These are phyloP conservation scores for Plumapathes pennacea DNA, from an alignment of 92 coral and sea anemone species.

Conservation along the genomic window DNA sequence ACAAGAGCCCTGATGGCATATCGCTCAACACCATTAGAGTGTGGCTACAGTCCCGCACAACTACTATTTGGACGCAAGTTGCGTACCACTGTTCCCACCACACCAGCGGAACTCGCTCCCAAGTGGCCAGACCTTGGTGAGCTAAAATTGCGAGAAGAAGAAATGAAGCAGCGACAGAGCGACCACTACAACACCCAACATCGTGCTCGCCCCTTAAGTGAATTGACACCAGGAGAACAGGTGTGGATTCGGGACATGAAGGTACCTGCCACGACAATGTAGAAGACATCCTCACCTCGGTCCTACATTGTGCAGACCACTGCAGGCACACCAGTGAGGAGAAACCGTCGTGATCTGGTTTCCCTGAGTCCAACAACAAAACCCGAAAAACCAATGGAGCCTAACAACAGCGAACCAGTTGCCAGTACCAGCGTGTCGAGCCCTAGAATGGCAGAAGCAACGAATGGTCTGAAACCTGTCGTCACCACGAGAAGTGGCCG, in stretches of 20 bases:
- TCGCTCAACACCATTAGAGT: constrained; percentile 19
- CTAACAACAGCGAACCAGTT: no score
- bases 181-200: constrained; percentile 10
- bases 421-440: no score
- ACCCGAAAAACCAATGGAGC: no score
- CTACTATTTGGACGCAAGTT: no score
- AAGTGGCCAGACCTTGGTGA: constrained; percentile 4
- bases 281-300: not conserved
- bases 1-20: constrained; percentile 19
- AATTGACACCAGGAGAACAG: constrained; percentile 24
- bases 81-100: not conserved
- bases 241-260: constrained; percentile 36
- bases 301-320: not conserved
- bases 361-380: no score
- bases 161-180: constrained; percentile 33
- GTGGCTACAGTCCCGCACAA: constrained; percentile 28
- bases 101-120: constrained; percentile 4
- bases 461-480: no score
- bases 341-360: not conserved
- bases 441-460: no score
- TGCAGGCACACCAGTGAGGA: not conserved
- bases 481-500: no score
- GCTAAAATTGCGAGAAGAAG: constrained; percentile 9
- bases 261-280: not conserved
- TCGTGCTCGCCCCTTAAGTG: constrained; percentile 9